Evolutionary conservation across 2,888 invertebrate genomes (phyloP).

Genomic region (Megalurothrips usitatus): DNA sequence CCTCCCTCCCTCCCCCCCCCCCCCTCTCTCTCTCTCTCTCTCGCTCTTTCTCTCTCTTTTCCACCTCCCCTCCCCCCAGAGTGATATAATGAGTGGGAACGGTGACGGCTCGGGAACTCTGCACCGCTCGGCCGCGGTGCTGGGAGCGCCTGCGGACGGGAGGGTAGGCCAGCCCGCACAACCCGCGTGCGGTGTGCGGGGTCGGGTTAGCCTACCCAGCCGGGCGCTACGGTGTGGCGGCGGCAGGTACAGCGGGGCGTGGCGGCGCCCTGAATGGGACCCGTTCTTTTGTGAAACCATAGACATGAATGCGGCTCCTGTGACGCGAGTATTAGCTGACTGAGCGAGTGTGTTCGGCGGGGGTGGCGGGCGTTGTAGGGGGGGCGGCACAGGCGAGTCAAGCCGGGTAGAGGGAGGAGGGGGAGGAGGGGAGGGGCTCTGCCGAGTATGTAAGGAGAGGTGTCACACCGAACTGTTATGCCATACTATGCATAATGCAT

Average conservation of each 20-base stretch:
- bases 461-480: conserved; percentile 11
- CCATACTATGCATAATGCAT: conserved; percentile 1
- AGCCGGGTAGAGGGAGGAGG: too few relatives aligned
- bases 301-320: background rate
- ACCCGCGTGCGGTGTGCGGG: too few relatives aligned
- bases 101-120: too few relatives aligned
- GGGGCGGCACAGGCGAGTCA: too few relatives aligned
- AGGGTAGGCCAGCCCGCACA: too few relatives aligned
- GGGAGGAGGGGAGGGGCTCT: background rate
- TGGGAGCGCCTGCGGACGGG: too few relatives aligned
- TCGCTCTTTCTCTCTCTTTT: too few relatives aligned
- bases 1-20: too few relatives aligned
- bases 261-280: background rate
- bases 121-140: too few relatives aligned
- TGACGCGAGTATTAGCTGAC: background rate
- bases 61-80: too few relatives aligned
- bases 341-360: background rate
- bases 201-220: background rate
- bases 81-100: too few relatives aligned
- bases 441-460: background rate
- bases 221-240: background rate
- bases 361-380: background rate
- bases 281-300: background rate
- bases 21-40: too few relatives aligned
- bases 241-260: background rate